Percentiles rank a stretch among this genome's conserved stretches.
Conservation (phyloP, 1,140 invertebrate genomes). For the Semibalanus balanoides region DNA sequence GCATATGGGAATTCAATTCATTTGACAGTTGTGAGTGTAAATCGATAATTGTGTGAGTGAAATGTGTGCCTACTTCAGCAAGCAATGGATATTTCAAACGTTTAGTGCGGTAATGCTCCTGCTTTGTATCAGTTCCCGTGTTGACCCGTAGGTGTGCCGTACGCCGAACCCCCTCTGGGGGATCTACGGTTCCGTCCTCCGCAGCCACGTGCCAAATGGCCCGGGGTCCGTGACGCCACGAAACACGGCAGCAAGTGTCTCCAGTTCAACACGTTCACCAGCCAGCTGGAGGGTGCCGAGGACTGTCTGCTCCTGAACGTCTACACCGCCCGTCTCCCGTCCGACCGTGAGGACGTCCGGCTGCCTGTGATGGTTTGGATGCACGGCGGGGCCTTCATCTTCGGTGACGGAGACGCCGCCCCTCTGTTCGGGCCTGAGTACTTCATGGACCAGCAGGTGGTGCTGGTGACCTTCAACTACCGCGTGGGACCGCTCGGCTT, state of each 20-base stretch:
- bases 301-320: conserved; percentile 8
- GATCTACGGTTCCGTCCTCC: background rate
- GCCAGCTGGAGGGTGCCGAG: background rate
- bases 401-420: conserved; percentile 5
- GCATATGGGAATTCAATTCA: too few relatives aligned
- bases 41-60: too few relatives aligned
- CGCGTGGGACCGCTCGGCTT: conserved; percentile 21
- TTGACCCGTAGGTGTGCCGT: background rate
- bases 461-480: conserved; percentile 20
- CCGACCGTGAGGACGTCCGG: background rate
- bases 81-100: too few relatives aligned
- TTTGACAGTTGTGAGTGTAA: background rate
- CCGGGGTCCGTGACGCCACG: background rate
- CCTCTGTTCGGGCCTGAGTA: conserved; percentile 7
- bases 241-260: background rate
- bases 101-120: too few relatives aligned
- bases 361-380: conserved; percentile 25
- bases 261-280: background rate
- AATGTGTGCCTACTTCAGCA: too few relatives aligned
- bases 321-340: background rate
- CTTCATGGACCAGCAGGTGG: conserved; percentile 12
- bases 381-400: conserved; percentile 22
- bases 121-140: background rate
- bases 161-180: background rate
- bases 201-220: background rate